Evolutionary conservation across 2,113 vertebrate genomes (phyloP).

Genomic region (Camarhynchus parvulus): DNA sequence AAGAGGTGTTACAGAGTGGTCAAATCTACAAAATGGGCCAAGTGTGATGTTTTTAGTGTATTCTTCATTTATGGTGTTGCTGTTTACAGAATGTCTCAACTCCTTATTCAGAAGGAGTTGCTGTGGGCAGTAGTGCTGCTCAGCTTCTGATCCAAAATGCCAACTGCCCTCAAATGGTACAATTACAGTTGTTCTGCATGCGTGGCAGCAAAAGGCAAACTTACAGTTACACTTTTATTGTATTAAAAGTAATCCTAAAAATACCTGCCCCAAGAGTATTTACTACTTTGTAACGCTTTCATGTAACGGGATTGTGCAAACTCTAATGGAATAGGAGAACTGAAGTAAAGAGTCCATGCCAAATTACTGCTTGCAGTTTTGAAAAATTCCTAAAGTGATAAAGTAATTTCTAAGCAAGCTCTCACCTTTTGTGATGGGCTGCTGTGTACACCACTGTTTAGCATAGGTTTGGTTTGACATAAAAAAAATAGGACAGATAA

Average conservation of each 20-base stretch:
- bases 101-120: background rate
- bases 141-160: background rate
- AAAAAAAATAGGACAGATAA: background rate
- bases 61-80: background rate
- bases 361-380: background rate
- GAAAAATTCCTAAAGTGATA: background rate
- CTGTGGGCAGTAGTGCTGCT: background rate
- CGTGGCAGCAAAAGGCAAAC: background rate
- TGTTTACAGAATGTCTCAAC: background rate
- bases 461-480: background rate
- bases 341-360: background rate
- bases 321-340: background rate
- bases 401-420: background rate
- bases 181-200: background rate
- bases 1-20: background rate
- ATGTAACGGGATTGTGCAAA: background rate
- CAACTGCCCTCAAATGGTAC: background rate
- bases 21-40: background rate
- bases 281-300: background rate
- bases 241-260: background rate
- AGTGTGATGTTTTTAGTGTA: background rate
- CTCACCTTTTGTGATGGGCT: background rate
- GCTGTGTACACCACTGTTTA: too few relatives aligned
- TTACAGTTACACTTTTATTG: background rate
- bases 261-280: background rate